Evolutionary conservation across 2,888 invertebrate species (phyloP).

Genomic region (Lycocerus yunnanus): DNA sequence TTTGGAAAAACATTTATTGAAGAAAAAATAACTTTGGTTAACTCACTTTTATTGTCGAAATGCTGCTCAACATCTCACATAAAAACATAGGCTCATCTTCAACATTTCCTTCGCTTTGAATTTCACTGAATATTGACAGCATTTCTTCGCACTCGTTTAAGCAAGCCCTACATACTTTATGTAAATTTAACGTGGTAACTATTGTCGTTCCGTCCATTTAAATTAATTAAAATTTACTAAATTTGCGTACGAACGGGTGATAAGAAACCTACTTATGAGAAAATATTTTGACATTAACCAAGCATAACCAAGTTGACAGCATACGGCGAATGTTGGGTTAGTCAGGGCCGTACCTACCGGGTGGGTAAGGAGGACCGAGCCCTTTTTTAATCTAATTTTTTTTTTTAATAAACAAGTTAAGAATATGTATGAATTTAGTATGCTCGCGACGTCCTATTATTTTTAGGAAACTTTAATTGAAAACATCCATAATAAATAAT

Average conservation of each 20-base stretch:
- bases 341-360: too few relatives aligned
- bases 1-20: slow-evolving; percentile 16
- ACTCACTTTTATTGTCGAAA: slow-evolving; percentile 40
- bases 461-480: too few relatives aligned
- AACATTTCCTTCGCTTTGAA: slow-evolving; percentile 36
- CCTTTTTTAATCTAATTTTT: too few relatives aligned
- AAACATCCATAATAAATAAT: too few relatives aligned
- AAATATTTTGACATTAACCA: neutral
- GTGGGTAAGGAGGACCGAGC: too few relatives aligned
- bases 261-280: neutral
- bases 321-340: too few relatives aligned
- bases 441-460: too few relatives aligned
- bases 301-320: neutral
- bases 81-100: slow-evolving; percentile 36
- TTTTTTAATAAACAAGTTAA: too few relatives aligned
- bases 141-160: slow-evolving; percentile 41
- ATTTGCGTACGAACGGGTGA: neutral
- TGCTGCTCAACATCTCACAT: slow-evolving; percentile 41
- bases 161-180: slow-evolving; percentile 42
- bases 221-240: neutral
- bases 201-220: slow-evolving; percentile 13
- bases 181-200: slow-evolving; percentile 34
- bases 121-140: slow-evolving; percentile 41
- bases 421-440: too few relatives aligned
- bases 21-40: neutral